Evolutionary conservation across 2,888 invertebrate genomes (phyloP).

Genomic region (Tridacna gigas): DNA sequence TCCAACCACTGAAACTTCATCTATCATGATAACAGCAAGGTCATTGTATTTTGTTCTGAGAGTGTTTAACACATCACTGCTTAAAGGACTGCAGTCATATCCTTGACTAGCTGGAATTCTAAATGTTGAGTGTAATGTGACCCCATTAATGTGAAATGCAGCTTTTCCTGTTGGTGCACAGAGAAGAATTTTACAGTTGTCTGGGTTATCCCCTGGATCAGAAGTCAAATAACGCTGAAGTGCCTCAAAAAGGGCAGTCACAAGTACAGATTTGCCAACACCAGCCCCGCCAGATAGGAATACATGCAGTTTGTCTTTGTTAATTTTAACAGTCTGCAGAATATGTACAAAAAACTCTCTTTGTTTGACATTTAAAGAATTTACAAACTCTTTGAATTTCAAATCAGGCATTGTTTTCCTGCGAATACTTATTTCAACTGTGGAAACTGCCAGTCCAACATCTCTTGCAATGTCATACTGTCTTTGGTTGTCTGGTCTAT

Average conservation of each 20-base stretch:
- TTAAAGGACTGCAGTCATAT: conserved; percentile 37
- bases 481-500: background rate
- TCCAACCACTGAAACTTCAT: conserved; percentile 64
- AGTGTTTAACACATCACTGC: conserved; percentile 34
- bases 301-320: background rate
- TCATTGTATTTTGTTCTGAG: conserved; percentile 24
- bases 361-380: background rate
- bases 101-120: conserved; percentile 55
- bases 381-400: background rate
- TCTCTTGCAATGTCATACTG: background rate
- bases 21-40: conserved; percentile 47
- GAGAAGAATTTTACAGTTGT: conserved; percentile 37
- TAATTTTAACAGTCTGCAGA: background rate
- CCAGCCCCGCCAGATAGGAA: background rate
- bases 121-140: conserved; percentile 43
- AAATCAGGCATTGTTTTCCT: background rate
- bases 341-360: background rate
- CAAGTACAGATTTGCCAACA: conserved; percentile 32
- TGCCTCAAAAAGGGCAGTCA: conserved; percentile 56
- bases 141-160: conserved; percentile 47
- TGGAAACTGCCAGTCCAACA: background rate
- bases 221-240: conserved; percentile 10
- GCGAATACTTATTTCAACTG: too few species aligned
- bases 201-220: conserved; percentile 17
- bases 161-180: conserved; percentile 60